Evolutionary conservation across 2,888 invertebrate species (phyloP).

Genomic region (Platycnemis pennipes): DNA sequence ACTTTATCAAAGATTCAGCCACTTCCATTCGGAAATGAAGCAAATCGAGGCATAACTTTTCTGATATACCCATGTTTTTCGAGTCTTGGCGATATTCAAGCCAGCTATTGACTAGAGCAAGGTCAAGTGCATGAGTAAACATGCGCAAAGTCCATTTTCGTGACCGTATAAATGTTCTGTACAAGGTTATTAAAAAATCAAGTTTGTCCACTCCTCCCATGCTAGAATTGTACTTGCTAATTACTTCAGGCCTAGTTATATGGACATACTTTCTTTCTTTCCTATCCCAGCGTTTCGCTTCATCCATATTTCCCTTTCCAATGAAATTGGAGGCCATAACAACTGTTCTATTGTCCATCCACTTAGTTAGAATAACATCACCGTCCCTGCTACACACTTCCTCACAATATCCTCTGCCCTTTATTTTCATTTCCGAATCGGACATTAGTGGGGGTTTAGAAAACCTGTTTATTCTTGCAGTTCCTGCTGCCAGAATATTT

Average conservation of each 20-base stretch:
- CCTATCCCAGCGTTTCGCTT: constrained; percentile 73
- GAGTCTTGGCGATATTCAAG: neutral
- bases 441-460: constrained; percentile 67
- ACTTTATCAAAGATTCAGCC: neutral
- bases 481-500: constrained; percentile 13
- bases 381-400: constrained; percentile 71
- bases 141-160: neutral
- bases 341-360: constrained; percentile 75
- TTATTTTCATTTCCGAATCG: constrained; percentile 70
- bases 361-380: constrained; percentile 73
- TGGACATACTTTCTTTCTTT: constrained; percentile 69
- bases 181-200: neutral
- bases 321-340: constrained; percentile 74
- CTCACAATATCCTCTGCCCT: constrained; percentile 69
- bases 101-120: neutral
- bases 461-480: constrained; percentile 70
- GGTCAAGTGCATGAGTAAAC: neutral
- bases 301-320: constrained; percentile 73
- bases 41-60: neutral
- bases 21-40: neutral
- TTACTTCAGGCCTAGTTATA: neutral
- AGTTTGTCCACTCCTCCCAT: too few relatives aligned
- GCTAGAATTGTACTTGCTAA: neutral
- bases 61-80: neutral
- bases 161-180: neutral